These are phyloP conservation scores for Willisornis vidua DNA, from an alignment of 2,113 vertebrate species.

Conservation along the genomic window DNA sequence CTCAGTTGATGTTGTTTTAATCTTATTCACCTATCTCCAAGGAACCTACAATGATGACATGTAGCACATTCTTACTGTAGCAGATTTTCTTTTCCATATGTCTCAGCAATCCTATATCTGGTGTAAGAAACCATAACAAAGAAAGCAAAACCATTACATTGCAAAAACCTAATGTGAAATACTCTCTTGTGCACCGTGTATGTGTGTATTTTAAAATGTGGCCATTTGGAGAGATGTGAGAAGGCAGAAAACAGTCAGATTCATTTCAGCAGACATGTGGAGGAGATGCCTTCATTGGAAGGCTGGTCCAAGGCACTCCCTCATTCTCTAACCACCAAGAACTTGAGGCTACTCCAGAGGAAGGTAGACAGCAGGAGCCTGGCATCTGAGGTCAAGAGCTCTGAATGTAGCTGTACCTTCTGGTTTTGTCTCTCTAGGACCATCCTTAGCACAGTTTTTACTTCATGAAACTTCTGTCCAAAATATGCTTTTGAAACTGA, in stretches of 20 bases:
- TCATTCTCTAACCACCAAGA: not conserved
- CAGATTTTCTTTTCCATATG: constrained; percentile 24
- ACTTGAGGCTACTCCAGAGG: not conserved
- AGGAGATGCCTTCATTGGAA: not conserved
- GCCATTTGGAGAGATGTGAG: constrained; percentile 29
- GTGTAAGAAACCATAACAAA: constrained; percentile 43
- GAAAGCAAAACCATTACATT: constrained; percentile 20
- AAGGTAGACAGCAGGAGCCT: not conserved
- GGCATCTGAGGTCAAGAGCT: not conserved
- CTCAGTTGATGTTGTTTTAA: not conserved
- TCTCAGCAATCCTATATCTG: constrained; percentile 34
- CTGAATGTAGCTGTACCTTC: not conserved
- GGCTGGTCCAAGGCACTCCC: not conserved
- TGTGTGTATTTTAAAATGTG: constrained; percentile 13
- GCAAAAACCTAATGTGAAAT: constrained; percentile 16
- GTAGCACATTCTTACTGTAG: not conserved
- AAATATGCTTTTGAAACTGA: not conserved
- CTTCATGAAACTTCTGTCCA: not conserved
- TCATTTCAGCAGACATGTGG: not conserved
- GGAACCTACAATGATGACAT: not conserved
- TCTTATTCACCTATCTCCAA: not conserved
- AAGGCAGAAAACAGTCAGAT: constrained; percentile 22
- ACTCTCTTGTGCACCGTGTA: not conserved
- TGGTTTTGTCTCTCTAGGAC: not conserved
- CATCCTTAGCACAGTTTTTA: not conserved